phyloP scores from a whole-genome alignment of 2,797 vertebrate species.

The Mallotus villosus region DNA sequence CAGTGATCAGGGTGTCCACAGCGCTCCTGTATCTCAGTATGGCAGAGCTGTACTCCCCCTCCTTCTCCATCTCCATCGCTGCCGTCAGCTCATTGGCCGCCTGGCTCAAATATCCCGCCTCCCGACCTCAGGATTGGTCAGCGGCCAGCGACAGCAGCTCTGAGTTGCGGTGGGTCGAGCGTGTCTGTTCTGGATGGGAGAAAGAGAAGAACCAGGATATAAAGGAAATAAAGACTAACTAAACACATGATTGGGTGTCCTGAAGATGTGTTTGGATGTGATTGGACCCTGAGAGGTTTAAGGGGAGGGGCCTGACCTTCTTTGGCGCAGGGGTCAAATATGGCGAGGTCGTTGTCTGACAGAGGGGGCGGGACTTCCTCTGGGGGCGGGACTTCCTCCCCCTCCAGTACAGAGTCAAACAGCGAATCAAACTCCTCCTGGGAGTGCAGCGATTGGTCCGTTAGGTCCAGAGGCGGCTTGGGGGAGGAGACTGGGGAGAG shows the following conservation, averaged over 20 bases:
- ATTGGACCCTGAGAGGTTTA: not conserved
- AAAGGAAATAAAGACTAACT: not conserved
- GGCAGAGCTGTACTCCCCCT: slow-evolving; percentile 77
- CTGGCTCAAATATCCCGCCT: slow-evolving; percentile 70
- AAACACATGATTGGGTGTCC: too few species aligned
- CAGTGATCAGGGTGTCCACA: slow-evolving; percentile 84
- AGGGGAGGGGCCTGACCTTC: slow-evolving; percentile 62
- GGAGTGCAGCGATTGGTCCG: slow-evolving; percentile 47
- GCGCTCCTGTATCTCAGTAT: slow-evolving; percentile 80
- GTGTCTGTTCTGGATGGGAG: slow-evolving; percentile 60
- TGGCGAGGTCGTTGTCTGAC: slow-evolving; percentile 82
- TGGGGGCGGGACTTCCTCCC: slow-evolving; percentile 32
- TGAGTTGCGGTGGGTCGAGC: slow-evolving; percentile 59
- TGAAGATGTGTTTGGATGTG: too few species aligned
- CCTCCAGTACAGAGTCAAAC: slow-evolving; percentile 68
- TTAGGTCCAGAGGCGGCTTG: slow-evolving; percentile 28
- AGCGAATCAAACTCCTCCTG: slow-evolving; percentile 79
- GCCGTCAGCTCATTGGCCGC: slow-evolving; percentile 77
- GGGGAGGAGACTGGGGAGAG: slow-evolving; percentile 12
- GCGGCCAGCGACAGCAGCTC: slow-evolving; percentile 61
- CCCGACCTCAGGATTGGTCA: slow-evolving; percentile 56
- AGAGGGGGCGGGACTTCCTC: slow-evolving; percentile 61
- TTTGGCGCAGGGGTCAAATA: slow-evolving; percentile 88
- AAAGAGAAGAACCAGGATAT: too few species aligned
- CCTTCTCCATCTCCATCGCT: slow-evolving; percentile 78